Evolutionary conservation across 2,113 vertebrate genomes (phyloP), one percentile per base, ranked within the genome.

Genomic region (Odocoileus virginianus): DNA sequence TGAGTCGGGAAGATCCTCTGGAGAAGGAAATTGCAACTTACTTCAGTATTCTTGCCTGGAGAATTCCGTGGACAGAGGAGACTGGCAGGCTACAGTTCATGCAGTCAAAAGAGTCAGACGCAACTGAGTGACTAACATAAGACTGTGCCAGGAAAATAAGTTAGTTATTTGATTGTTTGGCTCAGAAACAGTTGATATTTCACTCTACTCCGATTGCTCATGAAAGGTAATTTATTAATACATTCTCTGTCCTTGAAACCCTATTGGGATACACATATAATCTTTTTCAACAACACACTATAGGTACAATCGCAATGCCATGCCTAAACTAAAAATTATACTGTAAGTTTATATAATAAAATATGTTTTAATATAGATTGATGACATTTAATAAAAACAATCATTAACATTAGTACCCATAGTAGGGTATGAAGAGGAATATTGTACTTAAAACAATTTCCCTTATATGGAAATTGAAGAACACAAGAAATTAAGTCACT

Each of bases 391-490:
- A 76, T 92, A 93, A 64, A 60, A 54, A 1, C 1, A 54, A 5
- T 86, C 16, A 82, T 89, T 55, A 40, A 94, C 86, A 43, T 87
- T 17, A 95, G 10, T 61, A 74, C 6, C 15, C 23, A 64, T 47
- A 82, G 52, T 61, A 87, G 33, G 2, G 10, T 86, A 7, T 83
- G 25, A 47, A 89, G 21, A 50, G 21, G 3, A 17, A 43, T 50
- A 13, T 7, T 33, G 40, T 28, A 21, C 0, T 33, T 54, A 74
- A 50, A 21, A 54, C 21, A 28, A n/a, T n/a, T 87, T 50, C 79
- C 16, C 17, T 87, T 96, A 78, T 58, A 33, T 64, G 23, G 83
- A 98, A 97, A 93, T 33, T 28, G 23, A 93, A 84, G 13, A 47
- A 81, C 7, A 67, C 2, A 87, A 60, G 14, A 91, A 88, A 78